phyloP scores from a whole-genome alignment of 35 echinoderm and acorn worm genomes.

The Lytechinus pictus region DNA sequence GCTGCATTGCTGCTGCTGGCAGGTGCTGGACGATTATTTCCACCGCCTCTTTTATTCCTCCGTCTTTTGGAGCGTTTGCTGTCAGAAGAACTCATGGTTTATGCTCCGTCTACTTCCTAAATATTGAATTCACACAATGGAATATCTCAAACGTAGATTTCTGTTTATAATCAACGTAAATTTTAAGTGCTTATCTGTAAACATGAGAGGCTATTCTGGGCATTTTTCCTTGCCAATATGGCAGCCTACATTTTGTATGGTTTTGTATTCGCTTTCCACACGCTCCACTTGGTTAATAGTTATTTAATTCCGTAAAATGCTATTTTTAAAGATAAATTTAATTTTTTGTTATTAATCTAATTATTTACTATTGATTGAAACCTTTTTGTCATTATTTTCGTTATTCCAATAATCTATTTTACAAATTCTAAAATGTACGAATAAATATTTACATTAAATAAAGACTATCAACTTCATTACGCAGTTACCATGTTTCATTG shows the following conservation, averaged over 20 bases:
- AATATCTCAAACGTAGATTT: neutral
- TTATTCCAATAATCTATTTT: neutral
- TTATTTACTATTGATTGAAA: neutral
- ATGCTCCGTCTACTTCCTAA: neutral
- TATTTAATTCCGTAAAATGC: neutral
- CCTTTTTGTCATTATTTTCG: neutral
- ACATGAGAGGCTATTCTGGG: constrained; percentile 15
- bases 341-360: neutral
- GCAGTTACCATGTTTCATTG: neutral
- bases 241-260: constrained; percentile 22
- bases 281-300: neutral
- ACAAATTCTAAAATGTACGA: neutral
- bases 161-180: neutral
- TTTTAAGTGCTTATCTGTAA: constrained; percentile 30
- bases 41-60: constrained; percentile 94
- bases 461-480: neutral
- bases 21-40: constrained; percentile 67
- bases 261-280: neutral
- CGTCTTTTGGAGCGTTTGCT: constrained; percentile 89
- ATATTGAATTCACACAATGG: neutral
- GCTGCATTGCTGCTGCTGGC: neutral
- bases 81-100: constrained; percentile 90
- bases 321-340: neutral
- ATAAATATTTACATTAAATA: neutral
- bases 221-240: constrained; percentile 51